Evolutionary conservation across 2,113 vertebrate genomes (phyloP).

Genomic region (Leucopsar rothschildi): DNA sequence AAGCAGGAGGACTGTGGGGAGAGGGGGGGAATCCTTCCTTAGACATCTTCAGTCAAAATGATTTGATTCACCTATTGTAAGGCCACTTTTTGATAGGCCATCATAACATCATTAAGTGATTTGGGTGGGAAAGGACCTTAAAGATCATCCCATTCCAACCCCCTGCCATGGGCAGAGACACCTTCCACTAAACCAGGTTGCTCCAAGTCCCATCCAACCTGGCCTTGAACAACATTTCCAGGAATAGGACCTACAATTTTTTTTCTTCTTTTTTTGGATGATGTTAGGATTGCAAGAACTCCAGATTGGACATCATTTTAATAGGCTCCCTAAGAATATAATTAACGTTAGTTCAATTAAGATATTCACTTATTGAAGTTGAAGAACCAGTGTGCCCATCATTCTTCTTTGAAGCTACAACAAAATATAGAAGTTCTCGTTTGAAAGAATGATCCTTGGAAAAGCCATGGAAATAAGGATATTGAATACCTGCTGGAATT

Average conservation of each 20-base stretch:
- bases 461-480: neutral
- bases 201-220: neutral
- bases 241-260: neutral
- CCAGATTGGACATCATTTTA: neutral
- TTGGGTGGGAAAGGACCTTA: neutral
- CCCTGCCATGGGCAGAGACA: neutral
- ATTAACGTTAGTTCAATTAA: neutral
- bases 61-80: neutral
- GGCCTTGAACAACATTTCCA: neutral
- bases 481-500: neutral
- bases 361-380: neutral
- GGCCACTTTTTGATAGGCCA: rapidly evolving
- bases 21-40: neutral
- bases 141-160: rapidly evolving
- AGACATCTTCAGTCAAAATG: neutral
- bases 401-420: neutral
- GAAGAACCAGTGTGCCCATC: neutral
- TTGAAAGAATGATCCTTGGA: neutral
- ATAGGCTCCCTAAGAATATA: neutral
- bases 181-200: neutral
- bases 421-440: neutral
- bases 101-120: neutral
- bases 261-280: neutral
- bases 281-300: neutral
- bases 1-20: neutral